These are phyloP conservation scores for Rhea pennata DNA, from an alignment of 2,113 vertebrate genomes.

Conservation along the genomic window DNA sequence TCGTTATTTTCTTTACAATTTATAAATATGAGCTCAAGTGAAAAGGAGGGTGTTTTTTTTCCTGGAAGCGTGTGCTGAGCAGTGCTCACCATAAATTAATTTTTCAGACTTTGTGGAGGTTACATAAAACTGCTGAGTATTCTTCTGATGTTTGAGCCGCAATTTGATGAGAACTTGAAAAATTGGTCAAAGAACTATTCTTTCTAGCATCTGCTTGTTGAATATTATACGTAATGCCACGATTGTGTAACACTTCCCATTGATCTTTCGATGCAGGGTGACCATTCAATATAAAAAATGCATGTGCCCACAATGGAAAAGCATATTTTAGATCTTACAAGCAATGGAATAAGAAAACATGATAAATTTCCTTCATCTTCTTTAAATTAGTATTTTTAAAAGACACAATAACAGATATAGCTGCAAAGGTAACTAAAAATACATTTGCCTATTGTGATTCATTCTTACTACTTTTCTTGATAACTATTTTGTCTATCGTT, in stretches of 20 bases:
- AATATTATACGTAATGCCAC: conserved; percentile 46
- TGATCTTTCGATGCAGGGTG: conserved; percentile 58
- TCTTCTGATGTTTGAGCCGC: conserved; percentile 55
- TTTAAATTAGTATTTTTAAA: conserved; percentile 20
- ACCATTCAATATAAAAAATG: conserved; percentile 62
- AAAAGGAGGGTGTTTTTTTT: not conserved
- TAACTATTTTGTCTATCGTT: not conserved
- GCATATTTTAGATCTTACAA: conserved; percentile 4
- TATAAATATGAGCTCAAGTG: conserved; percentile 26
- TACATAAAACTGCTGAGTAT: conserved; percentile 35
- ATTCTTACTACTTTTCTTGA: not conserved
- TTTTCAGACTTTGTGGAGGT: conserved; percentile 46
- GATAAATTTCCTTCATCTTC: not conserved
- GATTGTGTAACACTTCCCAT: conserved; percentile 45
- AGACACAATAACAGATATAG: not conserved
- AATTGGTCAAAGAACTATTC: conserved; percentile 41
- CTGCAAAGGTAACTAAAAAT: not conserved
- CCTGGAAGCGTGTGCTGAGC: conserved; percentile 38
- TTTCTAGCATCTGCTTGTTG: conserved; percentile 58
- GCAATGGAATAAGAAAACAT: not conserved
- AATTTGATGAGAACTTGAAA: conserved; percentile 59
- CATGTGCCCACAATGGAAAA: conserved; percentile 45
- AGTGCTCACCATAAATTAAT: conserved; percentile 54
- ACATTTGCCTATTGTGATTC: not conserved
- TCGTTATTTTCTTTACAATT: conserved; percentile 47